Evolutionary conservation across 2,888 invertebrate species (phyloP).

Genomic region (Argynnis bischoffii): DNA sequence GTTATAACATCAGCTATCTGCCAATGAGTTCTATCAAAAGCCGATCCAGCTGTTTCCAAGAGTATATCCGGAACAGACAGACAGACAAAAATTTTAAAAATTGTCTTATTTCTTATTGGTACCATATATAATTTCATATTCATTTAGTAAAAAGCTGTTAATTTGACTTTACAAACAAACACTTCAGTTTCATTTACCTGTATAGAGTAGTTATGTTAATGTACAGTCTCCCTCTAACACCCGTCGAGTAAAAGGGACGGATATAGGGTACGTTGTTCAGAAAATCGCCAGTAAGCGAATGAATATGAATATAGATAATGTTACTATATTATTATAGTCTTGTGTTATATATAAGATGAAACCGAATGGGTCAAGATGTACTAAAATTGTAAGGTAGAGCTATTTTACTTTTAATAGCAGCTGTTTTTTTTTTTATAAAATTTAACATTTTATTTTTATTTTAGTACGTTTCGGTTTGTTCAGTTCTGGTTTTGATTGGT

Average conservation of each 20-base stretch:
- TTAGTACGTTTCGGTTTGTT: background rate
- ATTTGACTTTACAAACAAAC: too few relatives aligned
- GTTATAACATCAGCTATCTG: too few relatives aligned
- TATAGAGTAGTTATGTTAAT: background rate
- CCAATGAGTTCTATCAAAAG: too few relatives aligned
- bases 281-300: background rate
- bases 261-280: slow-evolving; percentile 3
- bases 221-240: background rate
- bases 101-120: too few relatives aligned
- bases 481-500: slow-evolving; percentile 1
- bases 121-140: too few relatives aligned
- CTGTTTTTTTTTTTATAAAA: background rate
- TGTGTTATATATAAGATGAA: background rate
- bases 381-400: too few relatives aligned
- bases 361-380: too few relatives aligned
- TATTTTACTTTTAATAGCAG: background rate
- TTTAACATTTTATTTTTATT: background rate
- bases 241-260: background rate
- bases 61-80: too few relatives aligned
- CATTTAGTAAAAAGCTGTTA: too few relatives aligned
- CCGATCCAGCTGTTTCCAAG: too few relatives aligned
- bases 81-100: too few relatives aligned
- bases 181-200: too few relatives aligned
- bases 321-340: slow-evolving; percentile 11
- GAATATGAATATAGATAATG: slow-evolving; percentile 8